These are phyloP conservation scores for Pseudonaja textilis DNA, from an alignment of 2,113 vertebrate genomes.

Conservation along the genomic window DNA sequence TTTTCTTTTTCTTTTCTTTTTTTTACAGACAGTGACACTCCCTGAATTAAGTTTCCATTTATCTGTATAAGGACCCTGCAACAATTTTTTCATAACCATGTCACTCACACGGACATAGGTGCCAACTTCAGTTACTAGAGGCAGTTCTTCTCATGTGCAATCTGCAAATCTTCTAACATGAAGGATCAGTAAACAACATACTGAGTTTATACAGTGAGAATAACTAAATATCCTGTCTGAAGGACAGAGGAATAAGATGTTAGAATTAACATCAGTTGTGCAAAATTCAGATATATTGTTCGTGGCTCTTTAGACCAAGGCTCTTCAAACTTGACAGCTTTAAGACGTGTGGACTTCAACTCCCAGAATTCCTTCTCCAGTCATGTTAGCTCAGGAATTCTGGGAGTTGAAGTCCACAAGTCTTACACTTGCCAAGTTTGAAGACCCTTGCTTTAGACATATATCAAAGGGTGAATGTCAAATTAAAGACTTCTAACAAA, in stretches of 20 bases:
- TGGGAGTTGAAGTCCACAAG: no score
- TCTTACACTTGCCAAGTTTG: no score
- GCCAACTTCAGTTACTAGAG: constrained; percentile 12
- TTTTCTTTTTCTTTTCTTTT: constrained; percentile 6
- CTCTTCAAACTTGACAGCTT: no score
- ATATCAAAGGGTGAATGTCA: background rate
- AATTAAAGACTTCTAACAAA: background rate
- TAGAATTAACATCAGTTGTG: background rate
- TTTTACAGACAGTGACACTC: constrained; percentile 25
- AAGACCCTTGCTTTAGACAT: background rate
- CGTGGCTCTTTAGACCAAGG: background rate
- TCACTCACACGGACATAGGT: constrained; percentile 19
- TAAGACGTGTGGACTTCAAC: no score
- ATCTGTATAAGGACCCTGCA: background rate
- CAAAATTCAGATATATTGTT: background rate
- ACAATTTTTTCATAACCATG: constrained; percentile 16
- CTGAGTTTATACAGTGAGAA: constrained; percentile 7
- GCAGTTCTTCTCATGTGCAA: background rate
- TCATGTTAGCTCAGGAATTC: no score
- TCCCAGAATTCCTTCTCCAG: no score
- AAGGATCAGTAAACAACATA: background rate
- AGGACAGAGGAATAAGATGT: background rate
- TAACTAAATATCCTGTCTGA: background rate
- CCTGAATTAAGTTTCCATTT: constrained; percentile 19
- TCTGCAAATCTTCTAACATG: constrained; percentile 15